Evolutionary conservation across 2,113 vertebrate genomes (phyloP).

Genomic region (Scortum barcoo): DNA sequence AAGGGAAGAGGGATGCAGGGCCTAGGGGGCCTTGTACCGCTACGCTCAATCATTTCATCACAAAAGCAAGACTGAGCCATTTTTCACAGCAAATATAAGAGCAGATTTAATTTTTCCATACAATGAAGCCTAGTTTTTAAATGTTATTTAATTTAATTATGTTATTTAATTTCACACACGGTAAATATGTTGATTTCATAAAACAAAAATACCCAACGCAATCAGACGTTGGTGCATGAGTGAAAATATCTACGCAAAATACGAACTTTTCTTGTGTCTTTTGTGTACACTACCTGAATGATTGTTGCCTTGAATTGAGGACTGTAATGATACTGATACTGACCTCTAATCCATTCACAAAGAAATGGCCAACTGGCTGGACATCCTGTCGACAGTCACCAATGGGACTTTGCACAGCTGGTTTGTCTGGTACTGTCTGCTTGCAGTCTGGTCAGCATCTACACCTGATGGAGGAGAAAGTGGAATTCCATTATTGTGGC

Average conservation of each 20-base stretch:
- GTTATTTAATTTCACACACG: slow-evolving; percentile 15
- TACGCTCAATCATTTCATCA: slow-evolving; percentile 55
- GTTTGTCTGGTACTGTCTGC: slow-evolving; percentile 33
- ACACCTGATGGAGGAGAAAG: slow-evolving; percentile 12
- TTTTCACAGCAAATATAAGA: slow-evolving; percentile 22
- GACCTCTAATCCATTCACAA: slow-evolving; percentile 82
- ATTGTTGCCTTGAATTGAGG: neutral
- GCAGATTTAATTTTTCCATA: slow-evolving; percentile 47
- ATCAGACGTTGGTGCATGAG: neutral
- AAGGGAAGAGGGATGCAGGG: slow-evolving; percentile 23
- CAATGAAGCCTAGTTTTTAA: slow-evolving; percentile 36
- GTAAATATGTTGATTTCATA: neutral
- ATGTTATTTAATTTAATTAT: no score
- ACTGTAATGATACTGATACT: slow-evolving; percentile 46
- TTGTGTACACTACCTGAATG: neutral
- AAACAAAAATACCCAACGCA: neutral
- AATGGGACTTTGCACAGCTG: neutral
- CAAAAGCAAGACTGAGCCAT: slow-evolving; percentile 7
- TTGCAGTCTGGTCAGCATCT: slow-evolving; percentile 51
- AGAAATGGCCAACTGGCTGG: slow-evolving; percentile 55
- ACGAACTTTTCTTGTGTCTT: neutral
- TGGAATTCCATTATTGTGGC: neutral
- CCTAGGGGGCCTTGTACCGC: slow-evolving; percentile 21
- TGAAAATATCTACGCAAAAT: neutral
- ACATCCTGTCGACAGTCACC: slow-evolving; percentile 66